Percentiles rank a stretch among this genome's conserved stretches.
phyloP scores from a whole-genome alignment of 2,888 invertebrate species.

The Ornithoptera priamus region DNA sequence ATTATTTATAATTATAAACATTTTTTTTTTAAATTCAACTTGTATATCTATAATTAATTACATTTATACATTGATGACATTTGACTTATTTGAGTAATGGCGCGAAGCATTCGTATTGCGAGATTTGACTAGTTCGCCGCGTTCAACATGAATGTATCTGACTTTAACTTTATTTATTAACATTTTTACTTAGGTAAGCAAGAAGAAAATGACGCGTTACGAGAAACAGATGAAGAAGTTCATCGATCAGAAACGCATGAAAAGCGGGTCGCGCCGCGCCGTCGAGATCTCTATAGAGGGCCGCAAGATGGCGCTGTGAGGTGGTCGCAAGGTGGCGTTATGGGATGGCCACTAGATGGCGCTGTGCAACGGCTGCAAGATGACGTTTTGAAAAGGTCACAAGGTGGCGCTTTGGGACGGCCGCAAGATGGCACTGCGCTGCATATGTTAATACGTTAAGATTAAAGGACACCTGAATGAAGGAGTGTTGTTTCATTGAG shows the following conservation, averaged over 20 bases:
- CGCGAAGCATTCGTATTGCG: too few relatives aligned
- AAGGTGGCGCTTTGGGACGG: constrained; percentile 91
- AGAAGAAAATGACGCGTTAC: constrained; percentile 93
- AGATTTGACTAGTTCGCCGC: too few relatives aligned
- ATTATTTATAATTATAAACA: too few relatives aligned
- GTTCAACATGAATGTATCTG: too few relatives aligned
- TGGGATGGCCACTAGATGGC: constrained; percentile 96
- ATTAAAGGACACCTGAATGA: constrained; percentile 17
- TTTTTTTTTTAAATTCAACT: too few relatives aligned
- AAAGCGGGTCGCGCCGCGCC: constrained; percentile 89
- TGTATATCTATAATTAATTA: too few relatives aligned
- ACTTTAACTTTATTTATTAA: too few relatives aligned
- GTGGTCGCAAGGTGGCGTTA: background rate
- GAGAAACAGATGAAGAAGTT: constrained; percentile 96
- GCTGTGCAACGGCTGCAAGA: constrained; percentile 76
- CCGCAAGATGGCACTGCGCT: background rate
- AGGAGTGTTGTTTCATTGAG: too few relatives aligned
- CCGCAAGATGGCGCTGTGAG: constrained; percentile 94
- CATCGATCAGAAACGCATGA: constrained; percentile 89
- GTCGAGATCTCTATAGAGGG: constrained; percentile 98
- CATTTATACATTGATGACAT: too few relatives aligned
- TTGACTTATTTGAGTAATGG: too few relatives aligned
- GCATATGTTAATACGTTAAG: constrained; percentile 11
- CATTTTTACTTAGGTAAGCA: constrained; percentile 77
- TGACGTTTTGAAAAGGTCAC: constrained; percentile 78